These are phyloP conservation scores for Palythoa grandiflora DNA, from an alignment of 92 coral and sea anemone species.

Conservation along the genomic window DNA sequence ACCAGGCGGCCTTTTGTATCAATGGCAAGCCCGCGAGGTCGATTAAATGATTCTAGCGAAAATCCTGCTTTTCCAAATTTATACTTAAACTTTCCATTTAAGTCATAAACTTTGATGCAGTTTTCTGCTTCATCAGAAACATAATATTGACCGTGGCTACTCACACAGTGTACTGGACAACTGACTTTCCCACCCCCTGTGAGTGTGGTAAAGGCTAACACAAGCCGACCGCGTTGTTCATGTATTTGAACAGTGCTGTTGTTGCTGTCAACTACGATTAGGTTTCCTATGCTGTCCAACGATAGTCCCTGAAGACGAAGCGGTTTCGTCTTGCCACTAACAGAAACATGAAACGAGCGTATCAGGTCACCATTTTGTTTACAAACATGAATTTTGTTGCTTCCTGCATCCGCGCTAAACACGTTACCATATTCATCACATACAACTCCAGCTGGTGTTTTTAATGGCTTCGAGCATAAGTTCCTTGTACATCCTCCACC, in stretches of 20 bases:
- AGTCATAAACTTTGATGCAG: constrained; percentile 6
- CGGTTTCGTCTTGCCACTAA: background rate
- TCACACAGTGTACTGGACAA: constrained; percentile 21
- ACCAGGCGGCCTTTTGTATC: constrained; percentile 13
- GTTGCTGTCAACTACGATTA: constrained; percentile 23
- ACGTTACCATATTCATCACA: background rate
- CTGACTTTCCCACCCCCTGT: background rate
- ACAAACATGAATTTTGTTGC: background rate
- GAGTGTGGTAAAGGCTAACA: background rate
- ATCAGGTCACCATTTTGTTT: background rate
- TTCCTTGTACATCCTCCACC: background rate
- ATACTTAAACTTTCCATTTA: background rate
- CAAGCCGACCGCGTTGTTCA: background rate
- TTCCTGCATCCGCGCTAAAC: constrained; percentile 14
- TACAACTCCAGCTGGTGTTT: constrained; percentile 25
- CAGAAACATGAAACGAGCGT: background rate
- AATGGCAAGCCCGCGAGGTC: constrained; percentile 20
- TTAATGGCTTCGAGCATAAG: background rate
- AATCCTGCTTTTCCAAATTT: constrained; percentile 21
- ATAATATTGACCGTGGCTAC: background rate
- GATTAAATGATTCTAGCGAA: background rate
- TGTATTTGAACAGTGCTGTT: constrained; percentile 19
- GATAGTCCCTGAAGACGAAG: constrained; percentile 22
- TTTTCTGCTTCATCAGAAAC: constrained; percentile 33
- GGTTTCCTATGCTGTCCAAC: background rate